A percentile compares a stretch with the other conserved stretches of the same genome.
These are phyloP conservation scores for Tridacna gigas DNA, from an alignment of 2,888 invertebrate genomes.

Conservation along the genomic window DNA sequence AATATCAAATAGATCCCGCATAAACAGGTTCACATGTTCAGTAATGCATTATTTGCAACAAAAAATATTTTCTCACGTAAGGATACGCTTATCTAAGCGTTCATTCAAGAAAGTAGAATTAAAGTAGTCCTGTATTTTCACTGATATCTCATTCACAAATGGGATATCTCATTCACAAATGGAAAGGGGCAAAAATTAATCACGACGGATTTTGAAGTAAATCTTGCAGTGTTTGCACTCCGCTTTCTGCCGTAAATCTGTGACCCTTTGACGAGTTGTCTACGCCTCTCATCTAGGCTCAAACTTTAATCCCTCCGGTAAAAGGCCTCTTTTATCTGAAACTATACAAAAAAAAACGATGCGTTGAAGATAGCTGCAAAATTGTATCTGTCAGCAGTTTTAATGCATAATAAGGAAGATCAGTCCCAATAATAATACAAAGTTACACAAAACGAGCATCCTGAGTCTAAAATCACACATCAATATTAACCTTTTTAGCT, in stretches of 20 bases:
- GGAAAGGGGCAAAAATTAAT: neutral
- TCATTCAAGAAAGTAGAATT: slow-evolving; percentile 11
- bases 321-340: neutral
- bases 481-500: too few species aligned
- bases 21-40: too few species aligned
- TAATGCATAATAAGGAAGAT: too few species aligned
- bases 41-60: neutral
- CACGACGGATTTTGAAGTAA: neutral
- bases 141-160: neutral
- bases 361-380: neutral
- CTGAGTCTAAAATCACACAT: too few species aligned
- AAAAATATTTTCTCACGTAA: slow-evolving; percentile 7
- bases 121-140: slow-evolving; percentile 8
- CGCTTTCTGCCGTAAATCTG: neutral
- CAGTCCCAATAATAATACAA: too few species aligned
- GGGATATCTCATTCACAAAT: neutral
- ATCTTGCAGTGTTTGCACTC: slow-evolving; percentile 11
- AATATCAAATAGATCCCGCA: too few species aligned
- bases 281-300: slow-evolving; percentile 7
- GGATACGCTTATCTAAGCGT: slow-evolving; percentile 5
- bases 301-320: slow-evolving; percentile 2
- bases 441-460: too few species aligned
- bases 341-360: neutral
- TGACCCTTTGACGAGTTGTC: neutral
- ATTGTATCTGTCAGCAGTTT: neutral